Percentiles rank a stretch among this genome's conserved stretches.
These are phyloP conservation scores for Drosophila novamexicana DNA, from an alignment of 1,140 invertebrate species.

Conservation along the genomic window DNA sequence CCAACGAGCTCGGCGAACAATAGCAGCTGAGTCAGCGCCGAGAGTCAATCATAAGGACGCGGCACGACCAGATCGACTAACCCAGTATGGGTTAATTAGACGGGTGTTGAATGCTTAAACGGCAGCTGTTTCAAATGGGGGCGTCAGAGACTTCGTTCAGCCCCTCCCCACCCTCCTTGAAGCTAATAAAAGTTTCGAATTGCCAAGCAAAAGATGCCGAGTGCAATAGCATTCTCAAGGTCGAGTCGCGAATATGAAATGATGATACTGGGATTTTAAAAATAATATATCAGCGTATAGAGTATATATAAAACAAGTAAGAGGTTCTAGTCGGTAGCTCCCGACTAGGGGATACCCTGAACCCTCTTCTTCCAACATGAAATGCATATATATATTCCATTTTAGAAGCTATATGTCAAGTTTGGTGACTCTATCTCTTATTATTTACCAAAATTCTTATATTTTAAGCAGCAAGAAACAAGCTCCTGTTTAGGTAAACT, in stretches of 20 bases:
- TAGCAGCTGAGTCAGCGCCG: conserved; percentile 45
- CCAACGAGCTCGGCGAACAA: conserved; percentile 35
- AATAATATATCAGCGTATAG: neutral
- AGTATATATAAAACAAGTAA: neutral
- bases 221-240: conserved; percentile 35
- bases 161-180: neutral
- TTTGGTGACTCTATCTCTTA: no score
- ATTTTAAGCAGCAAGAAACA: neutral
- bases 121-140: conserved; percentile 29
- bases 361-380: no score
- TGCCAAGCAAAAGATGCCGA: conserved; percentile 7
- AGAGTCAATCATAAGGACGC: neutral
- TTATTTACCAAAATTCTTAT: no score
- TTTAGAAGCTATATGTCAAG: no score
- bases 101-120: conserved; percentile 54
- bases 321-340: no score
- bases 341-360: no score
- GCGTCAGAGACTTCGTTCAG: neutral
- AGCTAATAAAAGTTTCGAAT: conserved; percentile 2
- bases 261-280: no score
- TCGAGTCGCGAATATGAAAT: neutral
- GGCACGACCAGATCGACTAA: conserved; percentile 23
- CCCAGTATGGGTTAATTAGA: conserved; percentile 70
- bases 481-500: neutral
- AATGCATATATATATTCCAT: no score